A percentile compares a stretch with the other conserved stretches of the same genome.
These are phyloP conservation scores for Halesus radiatus DNA, from an alignment of 1,140 invertebrate genomes.

Conservation along the genomic window DNA sequence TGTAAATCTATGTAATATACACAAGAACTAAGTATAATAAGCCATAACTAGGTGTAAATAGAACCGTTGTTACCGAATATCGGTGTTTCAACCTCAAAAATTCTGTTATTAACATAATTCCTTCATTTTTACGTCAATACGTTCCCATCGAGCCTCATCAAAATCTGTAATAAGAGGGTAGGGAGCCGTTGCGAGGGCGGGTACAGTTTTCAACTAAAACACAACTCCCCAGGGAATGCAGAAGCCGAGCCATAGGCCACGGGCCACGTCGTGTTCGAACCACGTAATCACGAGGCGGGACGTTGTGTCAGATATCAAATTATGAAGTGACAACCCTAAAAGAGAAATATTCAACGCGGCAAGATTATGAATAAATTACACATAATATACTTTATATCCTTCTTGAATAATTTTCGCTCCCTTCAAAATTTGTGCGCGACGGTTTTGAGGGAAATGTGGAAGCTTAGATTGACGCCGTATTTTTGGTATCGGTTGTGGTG, in stretches of 20 bases:
- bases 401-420: slow-evolving; percentile 26
- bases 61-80: no score
- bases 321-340: slow-evolving; percentile 53
- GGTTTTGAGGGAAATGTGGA: neutral
- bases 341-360: slow-evolving; percentile 30
- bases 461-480: no score
- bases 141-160: no score
- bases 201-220: neutral
- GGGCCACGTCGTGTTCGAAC: slow-evolving; percentile 47
- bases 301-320: slow-evolving; percentile 56
- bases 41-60: no score
- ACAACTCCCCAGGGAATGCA: slow-evolving; percentile 11
- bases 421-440: neutral
- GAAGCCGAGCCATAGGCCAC: neutral
- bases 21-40: no score
- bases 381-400: slow-evolving; percentile 41
- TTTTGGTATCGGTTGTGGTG: no score
- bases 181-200: neutral
- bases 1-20: no score
- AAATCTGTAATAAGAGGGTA: neutral
- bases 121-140: no score
- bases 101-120: no score
- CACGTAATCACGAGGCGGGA: slow-evolving; percentile 52
- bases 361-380: slow-evolving; percentile 58
- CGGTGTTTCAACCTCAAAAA: no score